Evolutionary conservation across 2,888 invertebrate genomes (phyloP), one percentile per base, ranked within the genome.

Genomic region (Pachymerium ferrugineum): DNA sequence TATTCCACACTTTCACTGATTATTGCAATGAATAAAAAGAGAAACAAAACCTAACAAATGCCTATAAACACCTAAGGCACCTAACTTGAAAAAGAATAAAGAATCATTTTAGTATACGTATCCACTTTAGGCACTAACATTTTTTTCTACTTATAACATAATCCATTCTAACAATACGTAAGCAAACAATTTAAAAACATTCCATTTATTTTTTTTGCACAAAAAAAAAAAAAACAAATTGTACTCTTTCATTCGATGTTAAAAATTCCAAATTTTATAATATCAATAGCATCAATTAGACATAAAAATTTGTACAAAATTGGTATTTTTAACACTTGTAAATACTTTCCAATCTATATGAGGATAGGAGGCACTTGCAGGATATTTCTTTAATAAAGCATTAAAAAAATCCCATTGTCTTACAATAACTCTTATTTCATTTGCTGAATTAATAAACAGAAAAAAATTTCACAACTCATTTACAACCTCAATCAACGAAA

Each of bases 241-340:
- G n/a, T n/a, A n/a, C n/a, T n/a, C n/a, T n/a, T n/a, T n/a, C n/a
- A n/a, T n/a, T n/a, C n/a, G n/a, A n/a, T n/a, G n/a, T n/a, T n/a
- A n/a, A n/a, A n/a, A n/a, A n/a, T n/a, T n/a, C n/a, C n/a, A n/a
- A n/a, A 1, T 25, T 62, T 62, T 10, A 22, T n/a, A n/a, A n/a
- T 62, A 62, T 62, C 62, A 28, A 62, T 62, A 62, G 47, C 22
- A 54, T 54, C 22, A 54, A 22, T 10, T 28, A 1, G 62, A 12
- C 28, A 62, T 38, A 38, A 62, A 62, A 62, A 62, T 62, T 62
- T 62, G 62, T 62, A 62, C 62, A 62, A 62, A 62, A 62, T 62
- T 62, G 22, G 14, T 28, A 25, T 25, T 62, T 28, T 62, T 14
- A 62, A 62, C 62, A 28, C 62, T 62, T 62, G 62, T 62, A 62